Percentiles rank a stretch among this genome's conserved stretches.
These are phyloP conservation scores for Tillus elongatus DNA, from an alignment of 2,888 invertebrate genomes.

Conservation along the genomic window DNA sequence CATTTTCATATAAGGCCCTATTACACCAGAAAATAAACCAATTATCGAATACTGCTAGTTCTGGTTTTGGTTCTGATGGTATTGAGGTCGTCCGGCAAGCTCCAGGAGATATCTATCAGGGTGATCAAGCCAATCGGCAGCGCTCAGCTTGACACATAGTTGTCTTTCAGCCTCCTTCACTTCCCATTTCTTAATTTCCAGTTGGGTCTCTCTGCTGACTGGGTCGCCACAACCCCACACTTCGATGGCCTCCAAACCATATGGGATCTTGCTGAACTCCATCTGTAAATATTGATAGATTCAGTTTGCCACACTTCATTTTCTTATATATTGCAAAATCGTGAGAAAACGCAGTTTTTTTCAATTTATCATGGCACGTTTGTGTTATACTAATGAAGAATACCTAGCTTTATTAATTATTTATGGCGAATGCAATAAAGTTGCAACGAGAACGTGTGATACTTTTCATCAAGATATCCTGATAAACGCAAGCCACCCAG, in stretches of 20 bases:
- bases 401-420: no score
- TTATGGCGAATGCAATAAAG: no score
- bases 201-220: slow-evolving; percentile 68
- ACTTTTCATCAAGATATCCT: no score
- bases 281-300: slow-evolving; percentile 44
- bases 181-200: slow-evolving; percentile 71
- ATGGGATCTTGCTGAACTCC: slow-evolving; percentile 58
- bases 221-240: slow-evolving; percentile 83
- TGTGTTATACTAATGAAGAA: no score
- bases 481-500: no score
- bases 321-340: no score
- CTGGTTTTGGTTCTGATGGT: slow-evolving; percentile 53
- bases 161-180: slow-evolving; percentile 83
- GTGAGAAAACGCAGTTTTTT: no score
- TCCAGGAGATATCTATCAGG: slow-evolving; percentile 88
- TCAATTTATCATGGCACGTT: no score
- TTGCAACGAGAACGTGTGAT: no score
- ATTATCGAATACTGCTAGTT: slow-evolving; percentile 5
- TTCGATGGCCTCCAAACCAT: slow-evolving; percentile 55
- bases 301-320: no score
- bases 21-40: no score
- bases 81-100: slow-evolving; percentile 74
- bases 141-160: slow-evolving; percentile 76
- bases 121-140: slow-evolving; percentile 91
- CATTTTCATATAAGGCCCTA: no score